These are phyloP conservation scores for Urocolius indicus DNA, from an alignment of 2,113 vertebrate genomes.

Conservation along the genomic window DNA sequence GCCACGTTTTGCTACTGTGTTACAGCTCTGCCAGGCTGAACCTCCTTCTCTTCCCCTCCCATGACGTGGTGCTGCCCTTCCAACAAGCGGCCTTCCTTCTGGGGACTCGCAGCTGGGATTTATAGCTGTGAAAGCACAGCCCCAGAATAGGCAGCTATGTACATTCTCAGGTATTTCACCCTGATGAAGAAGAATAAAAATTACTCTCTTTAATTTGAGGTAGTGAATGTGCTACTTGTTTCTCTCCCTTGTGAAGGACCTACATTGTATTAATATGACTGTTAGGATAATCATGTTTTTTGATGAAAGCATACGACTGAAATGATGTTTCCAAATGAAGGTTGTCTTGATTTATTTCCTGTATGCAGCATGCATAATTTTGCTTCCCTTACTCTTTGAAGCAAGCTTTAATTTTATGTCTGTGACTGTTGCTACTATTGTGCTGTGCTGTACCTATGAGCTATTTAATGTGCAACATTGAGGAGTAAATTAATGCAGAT, in stretches of 20 bases:
- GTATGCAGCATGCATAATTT: background rate
- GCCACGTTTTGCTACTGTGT: background rate
- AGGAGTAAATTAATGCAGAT: conserved; percentile 56
- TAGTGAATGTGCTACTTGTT: background rate
- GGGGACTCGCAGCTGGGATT: background rate
- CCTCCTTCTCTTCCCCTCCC: background rate
- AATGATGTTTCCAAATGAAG: conserved; percentile 56
- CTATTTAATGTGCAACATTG: conserved; percentile 23
- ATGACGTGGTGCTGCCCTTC: background rate
- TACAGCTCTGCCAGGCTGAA: background rate
- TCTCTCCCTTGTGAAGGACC: background rate
- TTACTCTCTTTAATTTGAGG: background rate
- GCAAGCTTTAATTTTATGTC: conserved; percentile 31
- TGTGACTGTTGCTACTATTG: background rate
- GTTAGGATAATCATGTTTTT: conserved; percentile 33
- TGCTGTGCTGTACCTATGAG: conserved; percentile 23
- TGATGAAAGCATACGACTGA: conserved; percentile 36
- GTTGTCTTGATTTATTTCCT: conserved; percentile 51
- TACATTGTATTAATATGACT: background rate
- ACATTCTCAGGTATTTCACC: background rate
- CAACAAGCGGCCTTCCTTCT: background rate
- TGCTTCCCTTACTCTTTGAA: conserved; percentile 31
- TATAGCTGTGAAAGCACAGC: background rate
- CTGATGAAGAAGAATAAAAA: background rate
- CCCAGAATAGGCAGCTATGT: background rate